phyloP scores from a whole-genome alignment of 2,113 vertebrate species.

The Campylorhamphus procurvoides region DNA sequence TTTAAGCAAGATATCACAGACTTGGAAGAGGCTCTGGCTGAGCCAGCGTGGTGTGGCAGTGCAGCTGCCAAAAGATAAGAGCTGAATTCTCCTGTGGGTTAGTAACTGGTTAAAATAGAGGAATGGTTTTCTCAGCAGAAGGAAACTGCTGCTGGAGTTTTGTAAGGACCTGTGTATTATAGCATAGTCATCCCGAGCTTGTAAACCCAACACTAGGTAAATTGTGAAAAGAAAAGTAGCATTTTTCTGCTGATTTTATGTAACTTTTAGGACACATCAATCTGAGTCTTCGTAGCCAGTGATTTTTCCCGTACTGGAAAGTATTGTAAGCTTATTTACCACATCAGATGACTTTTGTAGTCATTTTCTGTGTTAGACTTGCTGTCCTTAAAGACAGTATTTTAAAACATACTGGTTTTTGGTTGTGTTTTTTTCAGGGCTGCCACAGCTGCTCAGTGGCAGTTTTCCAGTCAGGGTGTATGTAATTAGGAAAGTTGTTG shows the following conservation, averaged over 20 bases:
- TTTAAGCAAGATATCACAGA: background rate
- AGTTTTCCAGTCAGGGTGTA: background rate
- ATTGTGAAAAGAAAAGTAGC: background rate
- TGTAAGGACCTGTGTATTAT: background rate
- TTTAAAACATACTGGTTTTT: background rate
- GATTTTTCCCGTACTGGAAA: background rate
- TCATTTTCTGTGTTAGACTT: background rate
- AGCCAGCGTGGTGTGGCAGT: background rate
- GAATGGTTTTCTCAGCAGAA: background rate
- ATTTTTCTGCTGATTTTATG: background rate
- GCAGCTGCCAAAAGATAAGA: background rate
- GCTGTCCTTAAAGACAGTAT: background rate
- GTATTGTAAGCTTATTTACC: background rate
- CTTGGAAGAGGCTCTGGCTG: background rate
- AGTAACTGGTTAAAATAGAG: background rate
- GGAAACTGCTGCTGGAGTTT: background rate
- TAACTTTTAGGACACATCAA: background rate
- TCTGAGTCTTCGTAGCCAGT: background rate
- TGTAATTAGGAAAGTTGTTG: background rate
- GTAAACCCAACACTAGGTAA: background rate
- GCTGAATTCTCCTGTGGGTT: background rate
- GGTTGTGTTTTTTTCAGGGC: background rate
- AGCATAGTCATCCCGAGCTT: background rate
- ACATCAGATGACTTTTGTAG: conserved; percentile 2
- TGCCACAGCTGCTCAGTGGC: background rate